Conservation (phyloP, 2,888 invertebrate species). For the Tortricodes alternella region DNA sequence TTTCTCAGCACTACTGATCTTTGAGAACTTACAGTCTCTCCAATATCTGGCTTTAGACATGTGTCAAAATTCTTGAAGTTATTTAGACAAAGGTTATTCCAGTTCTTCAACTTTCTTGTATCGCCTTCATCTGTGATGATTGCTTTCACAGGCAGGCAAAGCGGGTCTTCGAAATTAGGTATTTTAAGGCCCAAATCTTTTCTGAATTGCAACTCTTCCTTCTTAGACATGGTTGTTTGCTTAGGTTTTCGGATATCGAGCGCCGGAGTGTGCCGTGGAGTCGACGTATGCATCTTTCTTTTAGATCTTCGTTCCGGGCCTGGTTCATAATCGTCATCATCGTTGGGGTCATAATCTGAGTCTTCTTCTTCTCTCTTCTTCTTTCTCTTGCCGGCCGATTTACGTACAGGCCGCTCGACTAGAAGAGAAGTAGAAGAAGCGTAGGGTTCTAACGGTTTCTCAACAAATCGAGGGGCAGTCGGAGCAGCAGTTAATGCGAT, state of each 20-base stretch:
- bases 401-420: conserved; percentile 46
- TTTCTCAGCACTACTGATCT: conserved; percentile 62
- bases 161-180: conserved; percentile 70
- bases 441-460: conserved; percentile 18
- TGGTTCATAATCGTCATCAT: conserved; percentile 45
- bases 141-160: conserved; percentile 68
- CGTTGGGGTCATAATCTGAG: conserved; percentile 65
- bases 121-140: conserved; percentile 48
- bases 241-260: conserved; percentile 12
- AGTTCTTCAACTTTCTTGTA: conserved; percentile 52
- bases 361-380: conserved; percentile 56
- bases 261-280: conserved; percentile 32
- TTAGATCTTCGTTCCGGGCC: conserved; percentile 37
- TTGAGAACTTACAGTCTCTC: conserved; percentile 51
- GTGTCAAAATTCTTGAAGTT: conserved; percentile 57
- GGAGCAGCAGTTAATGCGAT: conserved; percentile 4
- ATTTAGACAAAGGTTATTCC: conserved; percentile 70
- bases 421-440: conserved; percentile 41
- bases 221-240: conserved; percentile 8
- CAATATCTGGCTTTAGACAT: conserved; percentile 51
- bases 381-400: conserved; percentile 40
- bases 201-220: conserved; percentile 38
- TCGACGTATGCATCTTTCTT: conserved; percentile 37
- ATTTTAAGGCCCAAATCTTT: conserved; percentile 54
- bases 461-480: background rate